Conservation (phyloP, 2,797 vertebrate species). For the Mycteria americana region DNA sequence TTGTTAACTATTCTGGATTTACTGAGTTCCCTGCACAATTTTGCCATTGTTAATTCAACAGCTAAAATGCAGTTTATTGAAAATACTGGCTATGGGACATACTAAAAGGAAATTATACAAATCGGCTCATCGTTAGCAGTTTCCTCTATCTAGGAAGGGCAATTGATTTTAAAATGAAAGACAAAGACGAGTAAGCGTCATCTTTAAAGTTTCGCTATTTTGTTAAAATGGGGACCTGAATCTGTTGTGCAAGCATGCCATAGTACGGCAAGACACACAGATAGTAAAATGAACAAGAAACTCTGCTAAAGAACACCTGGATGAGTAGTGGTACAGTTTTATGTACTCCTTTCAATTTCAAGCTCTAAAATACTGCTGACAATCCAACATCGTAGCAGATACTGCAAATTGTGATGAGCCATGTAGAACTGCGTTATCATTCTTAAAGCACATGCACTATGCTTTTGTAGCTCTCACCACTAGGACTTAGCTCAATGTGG, state of each 20-base stretch:
- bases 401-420: neutral
- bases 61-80: neutral
- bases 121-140: neutral
- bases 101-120: neutral
- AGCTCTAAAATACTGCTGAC: neutral
- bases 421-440: fast-evolving
- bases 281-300: neutral
- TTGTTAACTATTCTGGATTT: neutral
- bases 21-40: neutral
- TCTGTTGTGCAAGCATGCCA: neutral
- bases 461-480: neutral
- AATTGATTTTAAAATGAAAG: neutral
- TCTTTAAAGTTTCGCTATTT: neutral
- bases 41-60: neutral
- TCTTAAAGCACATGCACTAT: neutral
- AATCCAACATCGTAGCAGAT: neutral
- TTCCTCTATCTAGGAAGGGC: neutral
- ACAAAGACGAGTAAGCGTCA: neutral
- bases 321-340: neutral
- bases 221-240: neutral
- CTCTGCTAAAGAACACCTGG: neutral
- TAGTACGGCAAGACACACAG: neutral
- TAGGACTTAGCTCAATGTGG: neutral
- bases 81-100: neutral
- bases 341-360: neutral